Evolutionary conservation across 2,888 invertebrate species (phyloP).

Genomic region (Thereva nobilitata): DNA sequence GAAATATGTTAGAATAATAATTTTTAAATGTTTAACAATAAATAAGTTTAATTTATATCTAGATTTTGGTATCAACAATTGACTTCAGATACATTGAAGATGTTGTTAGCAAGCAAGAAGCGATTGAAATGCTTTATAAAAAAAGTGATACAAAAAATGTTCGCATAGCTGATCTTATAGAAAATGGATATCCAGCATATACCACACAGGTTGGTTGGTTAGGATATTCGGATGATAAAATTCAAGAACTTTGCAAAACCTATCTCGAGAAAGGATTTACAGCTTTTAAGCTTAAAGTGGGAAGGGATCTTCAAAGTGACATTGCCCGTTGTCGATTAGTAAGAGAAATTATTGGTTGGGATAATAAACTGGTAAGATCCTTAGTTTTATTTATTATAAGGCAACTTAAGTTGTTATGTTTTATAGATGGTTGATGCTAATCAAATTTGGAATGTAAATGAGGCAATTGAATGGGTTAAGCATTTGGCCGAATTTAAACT

Average conservation of each 20-base stretch:
- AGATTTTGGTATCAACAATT: conserved; percentile 73
- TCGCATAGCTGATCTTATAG: conserved; percentile 66
- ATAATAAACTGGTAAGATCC: conserved; percentile 68
- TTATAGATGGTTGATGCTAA: conserved; percentile 83
- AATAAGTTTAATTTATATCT: neutral
- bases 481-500: conserved; percentile 73
- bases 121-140: conserved; percentile 68
- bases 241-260: conserved; percentile 70
- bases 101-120: conserved; percentile 81
- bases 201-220: conserved; percentile 91
- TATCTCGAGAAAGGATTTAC: conserved; percentile 77
- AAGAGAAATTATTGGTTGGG: conserved; percentile 74
- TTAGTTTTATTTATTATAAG: neutral
- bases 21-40: neutral
- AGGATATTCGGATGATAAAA: conserved; percentile 79
- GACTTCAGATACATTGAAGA: conserved; percentile 87
- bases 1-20: too few relatives aligned
- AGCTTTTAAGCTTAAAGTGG: conserved; percentile 91
- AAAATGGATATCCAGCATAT: conserved; percentile 80
- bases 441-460: conserved; percentile 84
- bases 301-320: conserved; percentile 76
- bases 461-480: conserved; percentile 87
- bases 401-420: neutral
- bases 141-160: conserved; percentile 64
- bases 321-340: conserved; percentile 72